Evolutionary conservation across 1,140 invertebrate genomes (phyloP), one percentile per base, ranked within the genome.

Genomic region (Caenorhabditis latens): DNA sequence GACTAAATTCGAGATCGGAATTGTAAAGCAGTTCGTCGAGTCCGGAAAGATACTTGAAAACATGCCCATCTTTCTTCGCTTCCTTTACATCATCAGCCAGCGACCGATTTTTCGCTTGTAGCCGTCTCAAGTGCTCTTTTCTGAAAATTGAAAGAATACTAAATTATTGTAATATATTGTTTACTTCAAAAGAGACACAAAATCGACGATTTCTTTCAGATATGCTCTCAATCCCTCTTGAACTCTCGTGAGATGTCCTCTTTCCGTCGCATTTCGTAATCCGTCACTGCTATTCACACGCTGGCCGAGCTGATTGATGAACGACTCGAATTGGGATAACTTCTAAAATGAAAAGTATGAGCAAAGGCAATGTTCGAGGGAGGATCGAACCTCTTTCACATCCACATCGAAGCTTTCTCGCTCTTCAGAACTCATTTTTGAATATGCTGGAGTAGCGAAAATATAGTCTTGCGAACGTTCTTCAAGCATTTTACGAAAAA

Each of bases 181-280:
- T 43, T 79, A 79, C 71, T 79, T 79, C n/a, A 79, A 24, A 21
- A 79, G 46, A 19, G 71, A 79, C 14, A 79, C 71, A 48, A 79
- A 24, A 32, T 48, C 71, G 2, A 79, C 46, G 4, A 24, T 50
- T 24, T 79, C 46, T 50, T 79, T 79, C 46, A 79, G 53, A 79
- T 53, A 79, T 3, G n/a, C 11, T 24, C 46, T 79, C 46, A 79
- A 79, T 79, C 71, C 71, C 42, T 79, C 71, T 13, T 79, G 71
- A 6, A 79, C 71, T 24, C 71, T 46, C 53, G n/a, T 24, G 13
- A 79, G 71, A 42, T 79, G 71, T 19, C 71, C 42, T 53, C 71
- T 50, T 79, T 79, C 71, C 2, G 71, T 53, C 9, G 71, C 71
- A 79, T 79, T 79, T 50, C 71, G 43, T 1, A 79, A 24, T 24